A percentile compares a stretch with the other conserved stretches of the same genome.
phyloP scores from a whole-genome alignment of 2,113 vertebrate species.

The Protobothrops flavoviridis region DNA sequence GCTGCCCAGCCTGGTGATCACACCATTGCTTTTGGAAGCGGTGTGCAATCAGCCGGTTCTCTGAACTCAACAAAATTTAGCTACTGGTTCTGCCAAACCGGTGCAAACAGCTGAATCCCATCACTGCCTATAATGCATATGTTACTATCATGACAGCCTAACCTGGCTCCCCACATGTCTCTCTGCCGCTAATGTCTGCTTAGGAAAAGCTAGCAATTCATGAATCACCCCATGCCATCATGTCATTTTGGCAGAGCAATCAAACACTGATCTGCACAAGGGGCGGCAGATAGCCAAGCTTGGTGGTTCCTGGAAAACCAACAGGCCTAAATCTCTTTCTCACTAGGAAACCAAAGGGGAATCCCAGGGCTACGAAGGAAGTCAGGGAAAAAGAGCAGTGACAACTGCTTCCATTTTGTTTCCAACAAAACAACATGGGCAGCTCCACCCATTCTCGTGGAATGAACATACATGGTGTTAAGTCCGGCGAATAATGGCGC shows the following conservation, averaged over 20 bases:
- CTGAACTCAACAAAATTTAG: too few species aligned
- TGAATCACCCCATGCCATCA: background rate
- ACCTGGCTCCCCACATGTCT: background rate
- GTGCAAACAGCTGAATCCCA: too few species aligned
- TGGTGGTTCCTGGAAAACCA: background rate
- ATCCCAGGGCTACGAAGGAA: background rate
- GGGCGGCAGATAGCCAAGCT: background rate
- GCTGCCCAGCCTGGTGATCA: background rate
- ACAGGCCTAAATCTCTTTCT: background rate
- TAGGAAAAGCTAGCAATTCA: background rate
- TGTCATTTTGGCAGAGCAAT: background rate
- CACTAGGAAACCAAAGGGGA: background rate
- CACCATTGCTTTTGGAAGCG: background rate
- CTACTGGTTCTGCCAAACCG: too few species aligned
- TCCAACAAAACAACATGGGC: too few species aligned
- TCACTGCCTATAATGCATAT: too few species aligned
- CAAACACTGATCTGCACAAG: background rate
- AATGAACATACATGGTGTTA: background rate
- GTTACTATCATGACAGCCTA: too few species aligned
- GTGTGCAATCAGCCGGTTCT: too few species aligned
- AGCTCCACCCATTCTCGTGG: background rate
- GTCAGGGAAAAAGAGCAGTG: background rate
- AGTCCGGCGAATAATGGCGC: too few species aligned
- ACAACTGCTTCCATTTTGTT: too few species aligned
- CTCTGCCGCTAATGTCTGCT: background rate